Percentiles rank a stretch among this genome's conserved stretches.
phyloP scores from a whole-genome alignment of 2,113 vertebrate genomes.

The Alexandromys fortis region DNA sequence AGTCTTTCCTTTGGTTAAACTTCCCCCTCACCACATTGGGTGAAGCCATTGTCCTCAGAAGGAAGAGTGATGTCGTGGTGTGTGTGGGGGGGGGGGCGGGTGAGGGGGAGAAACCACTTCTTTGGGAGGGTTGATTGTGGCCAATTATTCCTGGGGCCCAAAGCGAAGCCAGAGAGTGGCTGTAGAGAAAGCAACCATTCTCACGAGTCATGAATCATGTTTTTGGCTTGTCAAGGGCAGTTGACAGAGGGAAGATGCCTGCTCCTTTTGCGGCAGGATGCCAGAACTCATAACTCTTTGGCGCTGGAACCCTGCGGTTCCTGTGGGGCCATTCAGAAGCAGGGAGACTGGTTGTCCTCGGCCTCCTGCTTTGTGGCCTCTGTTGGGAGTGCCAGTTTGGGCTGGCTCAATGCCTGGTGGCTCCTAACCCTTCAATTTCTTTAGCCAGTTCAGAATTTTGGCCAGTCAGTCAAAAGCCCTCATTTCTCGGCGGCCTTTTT shows the following conservation, averaged over 20 bases:
- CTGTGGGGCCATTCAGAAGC: slow-evolving; percentile 66
- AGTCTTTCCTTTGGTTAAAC: slow-evolving; percentile 84
- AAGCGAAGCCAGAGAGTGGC: slow-evolving; percentile 59
- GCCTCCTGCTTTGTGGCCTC: slow-evolving; percentile 55
- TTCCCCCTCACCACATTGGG: slow-evolving; percentile 68
- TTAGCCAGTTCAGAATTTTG: background rate
- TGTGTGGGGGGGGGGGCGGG: no score
- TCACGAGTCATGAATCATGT: slow-evolving; percentile 83
- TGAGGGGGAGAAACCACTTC: slow-evolving; percentile 81
- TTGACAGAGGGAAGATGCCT: slow-evolving; percentile 82
- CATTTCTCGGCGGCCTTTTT: background rate
- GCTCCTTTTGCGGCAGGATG: slow-evolving; percentile 80
- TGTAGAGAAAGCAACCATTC: slow-evolving; percentile 75
- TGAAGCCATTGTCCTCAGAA: slow-evolving; percentile 80
- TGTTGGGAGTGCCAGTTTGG: background rate
- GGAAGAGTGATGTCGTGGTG: slow-evolving; percentile 82
- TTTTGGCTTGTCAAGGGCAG: slow-evolving; percentile 74
- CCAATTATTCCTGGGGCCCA: slow-evolving; percentile 65
- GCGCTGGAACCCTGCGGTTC: slow-evolving; percentile 75
- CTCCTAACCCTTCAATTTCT: background rate
- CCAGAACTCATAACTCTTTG: slow-evolving; percentile 82
- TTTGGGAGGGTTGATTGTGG: slow-evolving; percentile 81
- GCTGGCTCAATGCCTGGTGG: background rate
- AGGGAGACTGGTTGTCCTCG: slow-evolving; percentile 61
- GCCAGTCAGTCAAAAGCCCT: background rate